These are phyloP conservation scores for Mirza zaza DNA, from an alignment of 2,113 vertebrate species.

Conservation along the genomic window DNA sequence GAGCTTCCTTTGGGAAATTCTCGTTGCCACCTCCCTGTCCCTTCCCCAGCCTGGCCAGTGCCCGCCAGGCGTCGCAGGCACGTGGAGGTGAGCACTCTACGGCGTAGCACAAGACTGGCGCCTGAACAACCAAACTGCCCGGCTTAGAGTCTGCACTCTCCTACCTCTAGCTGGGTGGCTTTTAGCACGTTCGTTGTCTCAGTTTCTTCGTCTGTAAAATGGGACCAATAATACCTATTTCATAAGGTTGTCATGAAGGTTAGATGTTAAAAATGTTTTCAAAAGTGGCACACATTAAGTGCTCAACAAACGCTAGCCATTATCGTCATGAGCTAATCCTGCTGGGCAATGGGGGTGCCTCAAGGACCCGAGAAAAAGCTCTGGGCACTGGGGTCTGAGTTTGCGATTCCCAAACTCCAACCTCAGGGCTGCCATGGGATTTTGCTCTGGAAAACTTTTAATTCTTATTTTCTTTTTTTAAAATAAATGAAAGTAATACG, in stretches of 20 bases:
- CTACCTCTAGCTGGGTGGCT: not conserved
- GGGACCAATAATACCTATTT: not conserved
- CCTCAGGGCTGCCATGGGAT: not conserved
- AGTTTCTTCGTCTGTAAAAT: not conserved
- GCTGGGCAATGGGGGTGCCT: not conserved
- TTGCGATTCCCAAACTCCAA: not conserved
- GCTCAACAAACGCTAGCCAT: accelerated
- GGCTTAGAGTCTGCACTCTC: not conserved
- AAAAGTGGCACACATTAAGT: not conserved
- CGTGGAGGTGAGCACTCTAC: not conserved
- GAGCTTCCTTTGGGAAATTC: not conserved
- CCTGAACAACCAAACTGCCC: not conserved
- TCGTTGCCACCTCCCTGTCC: accelerated
- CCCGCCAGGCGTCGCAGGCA: not conserved
- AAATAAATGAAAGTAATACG: not conserved
- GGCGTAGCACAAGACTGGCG: accelerated
- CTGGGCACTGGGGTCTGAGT: not conserved
- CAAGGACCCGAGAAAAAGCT: not conserved
- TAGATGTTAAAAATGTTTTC: not conserved
- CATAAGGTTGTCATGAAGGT: not conserved
- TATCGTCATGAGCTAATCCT: not conserved
- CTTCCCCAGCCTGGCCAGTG: not conserved
- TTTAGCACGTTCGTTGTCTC: not conserved
- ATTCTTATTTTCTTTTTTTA: not conserved
- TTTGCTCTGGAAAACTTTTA: not conserved